These are phyloP conservation scores for Aethes cnicana DNA, from an alignment of 2,888 invertebrate species.

Conservation along the genomic window DNA sequence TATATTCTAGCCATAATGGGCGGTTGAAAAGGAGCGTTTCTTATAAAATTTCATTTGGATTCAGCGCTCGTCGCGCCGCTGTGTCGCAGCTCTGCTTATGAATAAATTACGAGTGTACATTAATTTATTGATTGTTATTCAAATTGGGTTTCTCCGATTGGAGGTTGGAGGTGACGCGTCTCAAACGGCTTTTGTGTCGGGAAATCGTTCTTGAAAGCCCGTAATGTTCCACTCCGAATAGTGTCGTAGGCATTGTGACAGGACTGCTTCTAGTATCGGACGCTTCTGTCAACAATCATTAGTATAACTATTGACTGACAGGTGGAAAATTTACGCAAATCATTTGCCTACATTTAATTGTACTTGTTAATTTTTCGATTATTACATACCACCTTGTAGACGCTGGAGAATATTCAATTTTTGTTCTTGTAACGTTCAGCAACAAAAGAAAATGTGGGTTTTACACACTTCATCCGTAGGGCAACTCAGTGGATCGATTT, in stretches of 20 bases:
- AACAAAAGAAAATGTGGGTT: too few relatives aligned
- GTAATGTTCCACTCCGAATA: conserved; percentile 47
- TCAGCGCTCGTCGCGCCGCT: conserved; percentile 68
- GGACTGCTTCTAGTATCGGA: conserved; percentile 55
- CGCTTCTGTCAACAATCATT: conserved; percentile 47
- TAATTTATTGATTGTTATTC: conserved; percentile 83
- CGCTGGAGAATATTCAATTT: conserved; percentile 20
- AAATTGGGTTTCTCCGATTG: conserved; percentile 80
- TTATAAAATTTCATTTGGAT: conserved; percentile 80
- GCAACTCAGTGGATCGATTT: too few relatives aligned
- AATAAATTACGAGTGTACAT: conserved; percentile 77
- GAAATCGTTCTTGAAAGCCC: conserved; percentile 60
- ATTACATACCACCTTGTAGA: conserved; percentile 17
- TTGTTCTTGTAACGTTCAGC: conserved; percentile 13
- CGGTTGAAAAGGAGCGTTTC: conserved; percentile 70
- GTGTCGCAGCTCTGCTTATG: conserved; percentile 71
- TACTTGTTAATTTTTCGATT: conserved; percentile 21
- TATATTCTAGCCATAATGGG: conserved; percentile 69
- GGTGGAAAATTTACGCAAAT: conserved; percentile 51
- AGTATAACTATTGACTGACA: conserved; percentile 46
- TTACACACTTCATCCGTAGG: too few relatives aligned
- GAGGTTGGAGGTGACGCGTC: conserved; percentile 77
- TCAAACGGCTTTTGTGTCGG: conserved; percentile 64
- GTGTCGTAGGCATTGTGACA: conserved; percentile 50
- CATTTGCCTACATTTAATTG: conserved; percentile 32